These are phyloP conservation scores for Hyperoplus immaculatus DNA, from an alignment of 2,797 vertebrate species.

Conservation along the genomic window DNA sequence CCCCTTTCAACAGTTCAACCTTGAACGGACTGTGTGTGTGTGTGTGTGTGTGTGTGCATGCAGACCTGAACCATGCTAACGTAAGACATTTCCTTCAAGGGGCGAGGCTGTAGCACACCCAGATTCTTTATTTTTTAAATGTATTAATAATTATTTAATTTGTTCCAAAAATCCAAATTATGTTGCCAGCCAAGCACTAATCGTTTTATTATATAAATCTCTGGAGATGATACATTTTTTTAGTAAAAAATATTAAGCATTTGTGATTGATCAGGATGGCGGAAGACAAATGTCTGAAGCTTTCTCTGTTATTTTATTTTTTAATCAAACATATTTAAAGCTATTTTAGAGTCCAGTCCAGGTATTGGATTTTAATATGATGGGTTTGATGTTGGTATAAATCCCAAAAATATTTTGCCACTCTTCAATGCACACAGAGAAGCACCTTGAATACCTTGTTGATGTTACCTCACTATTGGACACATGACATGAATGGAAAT, in stretches of 20 bases:
- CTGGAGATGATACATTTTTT: constrained; percentile 12
- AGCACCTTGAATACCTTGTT: background rate
- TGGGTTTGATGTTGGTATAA: background rate
- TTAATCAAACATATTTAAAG: background rate
- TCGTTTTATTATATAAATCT: constrained; percentile 3
- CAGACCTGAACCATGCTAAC: constrained; percentile 11
- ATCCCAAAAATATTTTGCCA: background rate
- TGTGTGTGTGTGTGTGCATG: constrained; percentile 9
- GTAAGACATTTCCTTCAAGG: constrained; percentile 1
- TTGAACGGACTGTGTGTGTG: constrained; percentile 52
- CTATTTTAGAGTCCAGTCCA: background rate
- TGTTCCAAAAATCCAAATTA: background rate
- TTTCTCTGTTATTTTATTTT: background rate
- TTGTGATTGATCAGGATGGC: constrained; percentile 9
- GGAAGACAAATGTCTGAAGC: background rate
- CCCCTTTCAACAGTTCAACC: constrained; percentile 60
- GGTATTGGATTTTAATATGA: constrained; percentile 2
- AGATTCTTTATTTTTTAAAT: too few relatives aligned
- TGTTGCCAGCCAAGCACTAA: background rate
- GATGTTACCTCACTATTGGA: background rate
- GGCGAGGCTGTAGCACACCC: too few relatives aligned
- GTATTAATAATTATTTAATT: background rate
- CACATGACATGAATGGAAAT: background rate
- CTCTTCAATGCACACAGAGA: background rate
- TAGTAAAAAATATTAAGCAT: background rate